phyloP scores from a whole-genome alignment of 64 coral and sea anemone species.

The Pocillopora damicornis region DNA sequence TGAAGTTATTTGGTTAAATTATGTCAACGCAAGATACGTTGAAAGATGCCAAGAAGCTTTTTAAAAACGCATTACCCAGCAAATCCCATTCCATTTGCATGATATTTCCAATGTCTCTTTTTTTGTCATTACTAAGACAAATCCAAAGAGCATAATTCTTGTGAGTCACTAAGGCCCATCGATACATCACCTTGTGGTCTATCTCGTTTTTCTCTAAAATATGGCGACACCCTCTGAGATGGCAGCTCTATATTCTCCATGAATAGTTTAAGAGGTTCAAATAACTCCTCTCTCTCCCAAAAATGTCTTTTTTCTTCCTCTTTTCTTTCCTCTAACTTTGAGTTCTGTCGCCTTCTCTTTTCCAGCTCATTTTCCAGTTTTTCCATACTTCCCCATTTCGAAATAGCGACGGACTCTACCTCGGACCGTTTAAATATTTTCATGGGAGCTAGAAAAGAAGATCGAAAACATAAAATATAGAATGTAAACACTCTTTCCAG shows the following conservation, averaged over 20 bases:
- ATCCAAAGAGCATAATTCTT: no score
- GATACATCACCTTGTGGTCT: background rate
- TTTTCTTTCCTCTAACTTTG: conserved; percentile 36
- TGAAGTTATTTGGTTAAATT: no score
- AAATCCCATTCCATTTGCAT: no score
- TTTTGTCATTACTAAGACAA: no score
- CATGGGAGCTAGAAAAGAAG: conserved; percentile 63
- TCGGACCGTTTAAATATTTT: conserved; percentile 78
- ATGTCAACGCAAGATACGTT: no score
- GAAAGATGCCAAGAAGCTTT: no score
- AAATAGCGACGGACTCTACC: conserved; percentile 52
- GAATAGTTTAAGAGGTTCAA: conserved; percentile 59
- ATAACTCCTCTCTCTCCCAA: conserved; percentile 72
- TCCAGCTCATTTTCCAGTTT: conserved; percentile 68
- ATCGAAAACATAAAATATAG: background rate
- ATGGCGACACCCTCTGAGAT: conserved; percentile 6
- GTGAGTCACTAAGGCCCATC: background rate
- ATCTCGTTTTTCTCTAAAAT: conserved; percentile 37
- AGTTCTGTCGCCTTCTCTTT: conserved; percentile 48
- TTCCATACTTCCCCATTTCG: conserved; percentile 72
- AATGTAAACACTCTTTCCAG: no score
- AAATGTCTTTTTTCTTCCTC: conserved; percentile 84
- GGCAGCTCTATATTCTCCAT: conserved; percentile 68
- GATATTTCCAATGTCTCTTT: no score
- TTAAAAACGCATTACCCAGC: no score